Evolutionary conservation across 2,797 vertebrate species (phyloP), one percentile per base, ranked within the genome.

Genomic region (Crax fasciolata): DNA sequence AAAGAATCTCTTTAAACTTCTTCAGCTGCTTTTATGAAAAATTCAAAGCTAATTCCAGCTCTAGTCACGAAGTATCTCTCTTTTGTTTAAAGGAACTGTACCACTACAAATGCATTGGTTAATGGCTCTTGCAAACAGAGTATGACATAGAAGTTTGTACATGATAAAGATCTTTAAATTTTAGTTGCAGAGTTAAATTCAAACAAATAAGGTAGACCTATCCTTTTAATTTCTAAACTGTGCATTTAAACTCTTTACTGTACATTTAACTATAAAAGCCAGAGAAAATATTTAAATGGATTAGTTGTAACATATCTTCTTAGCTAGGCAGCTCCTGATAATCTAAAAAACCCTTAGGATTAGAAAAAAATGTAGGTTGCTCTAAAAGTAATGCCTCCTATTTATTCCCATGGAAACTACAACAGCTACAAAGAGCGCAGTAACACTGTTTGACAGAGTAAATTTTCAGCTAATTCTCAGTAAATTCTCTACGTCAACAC

Each of bases 1-100:
- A 95, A 94, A 93, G 89, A 89, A 85, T 73, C 71, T 89, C 93
- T 94, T 94, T 78, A 96, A 96, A 94, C 61, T 75, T 78, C 68
- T 76, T 90, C 70, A 39, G 41, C 80, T 93, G 72, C 91, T 68
- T 87, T 93, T 88, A 90, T 91, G 85, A 89, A 95, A 95, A 93
- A 93, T 90, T 92, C 85, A 82, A 85, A 92, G 87, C 76, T 95
- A 93, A 89, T 91, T 89, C 89, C n/a, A 85, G 70, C 88, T 90
- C 57, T 35, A 91, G 87, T 91, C 94, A 94, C 35, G 30, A 91
- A 94, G 78, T 10, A 18, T 70, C 61, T 89, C 88, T 84, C 91
- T 73, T 79, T 95, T 91, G 62, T 91, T 55, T 84, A 73, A 63
- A 57, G 75, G n/a, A 92, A 88, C 19, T 75, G 73, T 48, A 67